phyloP scores from a whole-genome alignment of 2,113 vertebrate species.

The Agelaius phoeniceus region DNA sequence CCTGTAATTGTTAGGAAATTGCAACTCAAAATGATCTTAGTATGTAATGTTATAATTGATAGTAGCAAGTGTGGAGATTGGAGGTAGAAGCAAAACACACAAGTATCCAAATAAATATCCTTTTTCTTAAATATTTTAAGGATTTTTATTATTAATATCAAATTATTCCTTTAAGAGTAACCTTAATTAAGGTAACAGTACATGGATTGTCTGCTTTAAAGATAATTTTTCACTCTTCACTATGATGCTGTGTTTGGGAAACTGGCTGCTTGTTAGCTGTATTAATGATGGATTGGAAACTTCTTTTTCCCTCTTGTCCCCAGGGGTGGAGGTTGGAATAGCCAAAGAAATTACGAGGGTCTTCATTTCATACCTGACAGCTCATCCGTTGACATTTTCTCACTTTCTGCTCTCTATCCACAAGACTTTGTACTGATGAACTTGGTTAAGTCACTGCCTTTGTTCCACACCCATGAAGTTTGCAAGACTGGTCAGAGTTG shows the following conservation, averaged over 20 bases:
- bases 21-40: background rate
- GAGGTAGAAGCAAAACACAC: background rate
- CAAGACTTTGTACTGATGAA: background rate
- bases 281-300: background rate
- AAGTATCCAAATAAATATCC: background rate
- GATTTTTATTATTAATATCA: background rate
- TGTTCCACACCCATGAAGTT: background rate
- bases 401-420: background rate
- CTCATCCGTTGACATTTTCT: rapidly evolving
- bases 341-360: background rate
- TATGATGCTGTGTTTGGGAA: background rate
- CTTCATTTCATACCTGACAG: background rate
- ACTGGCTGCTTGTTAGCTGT: background rate
- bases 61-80: background rate
- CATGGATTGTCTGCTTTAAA: background rate
- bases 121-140: background rate
- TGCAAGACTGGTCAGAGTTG: background rate
- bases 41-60: background rate
- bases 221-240: background rate
- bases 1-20: background rate
- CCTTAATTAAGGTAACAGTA: background rate
- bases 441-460: background rate
- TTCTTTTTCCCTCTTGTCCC: background rate
- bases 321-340: background rate
- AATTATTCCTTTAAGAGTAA: background rate